These are phyloP conservation scores for Epicauta chinensis DNA, from an alignment of 1,140 invertebrate species.

Conservation along the genomic window DNA sequence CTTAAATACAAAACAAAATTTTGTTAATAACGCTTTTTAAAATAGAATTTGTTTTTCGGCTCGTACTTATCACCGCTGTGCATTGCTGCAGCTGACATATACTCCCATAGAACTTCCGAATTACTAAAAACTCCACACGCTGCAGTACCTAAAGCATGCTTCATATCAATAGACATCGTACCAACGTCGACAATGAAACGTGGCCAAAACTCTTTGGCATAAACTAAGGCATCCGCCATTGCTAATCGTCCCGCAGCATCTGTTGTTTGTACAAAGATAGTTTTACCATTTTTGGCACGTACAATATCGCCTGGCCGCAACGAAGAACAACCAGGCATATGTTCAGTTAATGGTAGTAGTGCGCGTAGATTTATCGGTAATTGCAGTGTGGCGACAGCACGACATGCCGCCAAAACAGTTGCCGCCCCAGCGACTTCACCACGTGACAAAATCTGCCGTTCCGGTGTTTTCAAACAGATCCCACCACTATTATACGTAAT, in stretches of 20 bases:
- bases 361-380: constrained; percentile 52
- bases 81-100: constrained; percentile 48
- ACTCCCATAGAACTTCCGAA: constrained; percentile 46
- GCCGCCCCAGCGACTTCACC: constrained; percentile 67
- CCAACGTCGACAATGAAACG: constrained; percentile 56
- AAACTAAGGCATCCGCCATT: constrained; percentile 58
- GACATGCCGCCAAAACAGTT: constrained; percentile 50
- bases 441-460: constrained; percentile 56
- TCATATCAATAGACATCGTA: constrained; percentile 55
- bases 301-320: constrained; percentile 62
- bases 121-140: constrained; percentile 55
- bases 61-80: constrained; percentile 50
- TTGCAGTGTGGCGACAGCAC: constrained; percentile 48
- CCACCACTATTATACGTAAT: constrained; percentile 65
- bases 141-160: constrained; percentile 48
- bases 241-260: constrained; percentile 61
- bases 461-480: constrained; percentile 52
- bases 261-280: constrained; percentile 59
- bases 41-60: too few species aligned
- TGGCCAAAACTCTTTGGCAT: constrained; percentile 56
- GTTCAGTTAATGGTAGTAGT: constrained; percentile 56
- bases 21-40: too few species aligned
- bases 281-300: constrained; percentile 57
- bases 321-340: constrained; percentile 55
- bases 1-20: constrained; percentile 25